phyloP scores from a whole-genome alignment of 1,140 invertebrate genomes.

The Lerema accius region DNA sequence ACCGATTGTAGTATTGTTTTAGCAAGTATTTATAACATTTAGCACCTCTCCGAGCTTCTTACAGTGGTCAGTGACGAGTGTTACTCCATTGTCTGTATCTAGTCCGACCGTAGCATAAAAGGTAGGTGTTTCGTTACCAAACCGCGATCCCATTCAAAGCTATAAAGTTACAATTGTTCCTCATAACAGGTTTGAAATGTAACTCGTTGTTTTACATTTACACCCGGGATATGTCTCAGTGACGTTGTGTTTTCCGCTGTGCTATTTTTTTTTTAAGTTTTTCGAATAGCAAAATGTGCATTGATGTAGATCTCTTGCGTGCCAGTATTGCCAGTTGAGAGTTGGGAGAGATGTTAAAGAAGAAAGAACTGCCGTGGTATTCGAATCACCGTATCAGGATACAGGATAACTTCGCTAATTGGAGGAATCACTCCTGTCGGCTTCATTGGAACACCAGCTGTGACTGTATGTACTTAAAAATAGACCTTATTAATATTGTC shows the following conservation, averaged over 20 bases:
- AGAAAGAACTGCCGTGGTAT: slow-evolving; percentile 71
- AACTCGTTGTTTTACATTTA: slow-evolving; percentile 41
- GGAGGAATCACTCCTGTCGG: slow-evolving; percentile 60
- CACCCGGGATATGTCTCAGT: slow-evolving; percentile 30
- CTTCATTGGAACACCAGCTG: slow-evolving; percentile 73
- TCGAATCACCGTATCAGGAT: slow-evolving; percentile 64
- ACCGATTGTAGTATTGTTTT: background rate
- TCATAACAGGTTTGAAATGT: slow-evolving; percentile 38
- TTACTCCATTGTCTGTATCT: slow-evolving; percentile 33
- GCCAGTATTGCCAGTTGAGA: slow-evolving; percentile 28
- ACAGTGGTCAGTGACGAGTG: slow-evolving; percentile 15
- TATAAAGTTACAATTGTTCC: slow-evolving; percentile 38
- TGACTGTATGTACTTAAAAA: slow-evolving; percentile 66
- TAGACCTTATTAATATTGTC: no score
- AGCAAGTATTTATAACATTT: slow-evolving; percentile 4
- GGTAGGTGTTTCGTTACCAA: slow-evolving; percentile 37
- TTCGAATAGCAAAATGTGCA: slow-evolving; percentile 44
- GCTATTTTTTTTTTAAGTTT: slow-evolving; percentile 37
- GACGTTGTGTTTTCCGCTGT: slow-evolving; percentile 34
- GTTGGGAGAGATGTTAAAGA: slow-evolving; percentile 66
- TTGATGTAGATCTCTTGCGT: slow-evolving; percentile 27
- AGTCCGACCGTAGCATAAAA: slow-evolving; percentile 37
- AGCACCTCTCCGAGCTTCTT: slow-evolving; percentile 22
- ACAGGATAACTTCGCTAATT: slow-evolving; percentile 67
- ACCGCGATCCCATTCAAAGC: slow-evolving; percentile 35